phyloP scores from a whole-genome alignment of 2,113 vertebrate species.

The Eleginops maclovinus region DNA sequence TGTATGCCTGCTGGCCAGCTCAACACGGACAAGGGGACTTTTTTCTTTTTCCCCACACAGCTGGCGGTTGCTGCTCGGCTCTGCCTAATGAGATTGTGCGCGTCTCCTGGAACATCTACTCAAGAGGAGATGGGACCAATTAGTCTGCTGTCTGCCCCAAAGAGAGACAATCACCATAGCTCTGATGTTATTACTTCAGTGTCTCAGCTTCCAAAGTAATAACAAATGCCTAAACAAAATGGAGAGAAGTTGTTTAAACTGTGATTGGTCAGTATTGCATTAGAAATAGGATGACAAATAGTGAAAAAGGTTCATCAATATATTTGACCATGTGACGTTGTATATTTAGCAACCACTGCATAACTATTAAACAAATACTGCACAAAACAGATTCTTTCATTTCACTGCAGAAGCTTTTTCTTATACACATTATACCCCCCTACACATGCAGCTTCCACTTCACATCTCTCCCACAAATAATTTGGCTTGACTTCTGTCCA shows the following conservation, averaged over 20 bases:
- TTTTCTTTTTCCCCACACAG: constrained; percentile 32
- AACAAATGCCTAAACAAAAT: constrained; percentile 44
- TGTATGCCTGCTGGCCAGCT: constrained; percentile 48
- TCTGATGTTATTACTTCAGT: constrained; percentile 69
- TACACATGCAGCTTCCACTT: neutral
- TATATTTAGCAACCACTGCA: neutral
- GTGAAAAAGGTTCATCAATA: neutral
- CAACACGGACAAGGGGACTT: constrained; percentile 46
- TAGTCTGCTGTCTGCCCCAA: constrained; percentile 77
- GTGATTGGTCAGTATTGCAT: constrained; percentile 45
- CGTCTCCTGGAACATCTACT: constrained; percentile 78
- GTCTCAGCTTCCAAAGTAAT: constrained; percentile 57
- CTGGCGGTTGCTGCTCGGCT: constrained; percentile 49
- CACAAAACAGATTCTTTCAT: constrained; percentile 17
- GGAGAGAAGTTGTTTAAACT: constrained; percentile 50
- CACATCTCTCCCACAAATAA: constrained; percentile 1
- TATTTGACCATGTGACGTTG: too few relatives aligned
- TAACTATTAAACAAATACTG: neutral
- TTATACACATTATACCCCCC: neutral
- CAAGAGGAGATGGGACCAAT: constrained; percentile 82
- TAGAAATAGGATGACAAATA: too few relatives aligned
- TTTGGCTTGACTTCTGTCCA: constrained; percentile 22
- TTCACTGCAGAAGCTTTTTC: constrained; percentile 22
- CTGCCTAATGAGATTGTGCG: constrained; percentile 80
- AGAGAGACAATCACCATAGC: constrained; percentile 71